These are phyloP conservation scores for Drosophila willistoni DNA, from an alignment of 1,140 invertebrate genomes.

Conservation along the genomic window DNA sequence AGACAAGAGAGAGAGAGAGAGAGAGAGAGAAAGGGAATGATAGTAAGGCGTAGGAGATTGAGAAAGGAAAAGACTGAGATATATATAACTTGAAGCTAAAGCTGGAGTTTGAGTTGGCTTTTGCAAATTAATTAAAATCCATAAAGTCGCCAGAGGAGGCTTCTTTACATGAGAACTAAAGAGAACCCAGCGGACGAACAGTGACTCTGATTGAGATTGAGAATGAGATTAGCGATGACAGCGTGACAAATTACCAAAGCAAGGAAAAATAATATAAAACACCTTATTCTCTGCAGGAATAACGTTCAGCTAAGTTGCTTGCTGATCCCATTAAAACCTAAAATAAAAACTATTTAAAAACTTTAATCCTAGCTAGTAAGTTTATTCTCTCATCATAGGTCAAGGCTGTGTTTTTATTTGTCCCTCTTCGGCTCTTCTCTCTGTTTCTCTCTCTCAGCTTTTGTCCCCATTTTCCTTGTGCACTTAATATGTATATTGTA, in stretches of 20 bases:
- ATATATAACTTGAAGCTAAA: slow-evolving; percentile 11
- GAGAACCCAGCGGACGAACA: neutral
- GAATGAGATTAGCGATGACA: slow-evolving; percentile 4
- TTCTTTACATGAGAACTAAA: slow-evolving; percentile 8
- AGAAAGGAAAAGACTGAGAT: neutral
- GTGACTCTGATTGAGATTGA: neutral
- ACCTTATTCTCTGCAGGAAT: too few species aligned
- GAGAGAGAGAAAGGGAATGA: neutral
- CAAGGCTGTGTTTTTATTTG: slow-evolving; percentile 48
- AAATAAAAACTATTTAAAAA: too few species aligned
- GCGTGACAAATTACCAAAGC: neutral
- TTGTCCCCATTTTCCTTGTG: slow-evolving; percentile 11
- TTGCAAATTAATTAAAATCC: slow-evolving; percentile 79
- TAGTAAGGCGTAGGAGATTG: neutral
- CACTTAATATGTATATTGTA: slow-evolving; percentile 74
- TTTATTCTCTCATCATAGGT: slow-evolving; percentile 43
- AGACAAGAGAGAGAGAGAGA: neutral
- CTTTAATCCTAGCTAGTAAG: too few species aligned
- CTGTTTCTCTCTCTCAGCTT: neutral
- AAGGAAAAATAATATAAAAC: neutral
- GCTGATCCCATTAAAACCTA: too few species aligned
- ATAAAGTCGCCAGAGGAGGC: slow-evolving; percentile 43
- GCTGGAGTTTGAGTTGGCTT: slow-evolving; percentile 28
- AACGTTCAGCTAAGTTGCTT: too few species aligned
- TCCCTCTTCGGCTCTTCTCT: slow-evolving; percentile 16